Base-by-base conservation (phyloP, 2,888 invertebrate genomes). In the Ramazzottius varieornatus region DNA sequence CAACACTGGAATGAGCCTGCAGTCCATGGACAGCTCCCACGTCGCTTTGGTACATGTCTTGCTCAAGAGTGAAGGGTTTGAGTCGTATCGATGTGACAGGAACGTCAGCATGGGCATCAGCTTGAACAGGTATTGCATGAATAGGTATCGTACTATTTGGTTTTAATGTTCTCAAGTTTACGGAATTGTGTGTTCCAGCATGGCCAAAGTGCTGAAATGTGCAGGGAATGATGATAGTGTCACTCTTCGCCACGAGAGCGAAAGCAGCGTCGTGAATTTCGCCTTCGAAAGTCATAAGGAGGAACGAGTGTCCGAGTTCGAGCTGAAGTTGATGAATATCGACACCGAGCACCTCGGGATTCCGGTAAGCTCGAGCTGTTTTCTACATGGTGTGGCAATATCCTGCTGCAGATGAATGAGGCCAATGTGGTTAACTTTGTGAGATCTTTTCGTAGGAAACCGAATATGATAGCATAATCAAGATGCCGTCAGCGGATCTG, bases 1-100 rank as follows among this genome's bases (percentile, higher is more conserved):
- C 64, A 77, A 78, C 63, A 77, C 75, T 46, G 81, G 80, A 64
- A 78, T 81, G 69, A 78, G 76, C 66, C 71, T 78, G n/a, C 79
- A 91, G 78, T 96, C 98, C 65, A 99, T 98, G 98, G 98, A 99
- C 79, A 94, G 91, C 76, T 92, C 94, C 68, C 98, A 99, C 77
- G 98, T 99, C 67, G 92, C 93, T 67, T 81, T 98, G 68, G 98
- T 98, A 2, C 92, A 94, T 0, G 80, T 99, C 66, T 88, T 85
- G 68, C 79, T 98, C 66, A 82, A 89, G 73, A 85, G 89, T 68
- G 93, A 94, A 78, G 94, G 94, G 33, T 98, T 99, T 73, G 96
- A 98, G 75, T 92, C 92, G 73, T 98, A 89, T 78, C 83, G 98
- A 75, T 98, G 98, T 76, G 98, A 98, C 78, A 83, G 96, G 72